These are phyloP conservation scores for Xiphydria camelus DNA, from an alignment of 2,888 invertebrate genomes.

Conservation along the genomic window DNA sequence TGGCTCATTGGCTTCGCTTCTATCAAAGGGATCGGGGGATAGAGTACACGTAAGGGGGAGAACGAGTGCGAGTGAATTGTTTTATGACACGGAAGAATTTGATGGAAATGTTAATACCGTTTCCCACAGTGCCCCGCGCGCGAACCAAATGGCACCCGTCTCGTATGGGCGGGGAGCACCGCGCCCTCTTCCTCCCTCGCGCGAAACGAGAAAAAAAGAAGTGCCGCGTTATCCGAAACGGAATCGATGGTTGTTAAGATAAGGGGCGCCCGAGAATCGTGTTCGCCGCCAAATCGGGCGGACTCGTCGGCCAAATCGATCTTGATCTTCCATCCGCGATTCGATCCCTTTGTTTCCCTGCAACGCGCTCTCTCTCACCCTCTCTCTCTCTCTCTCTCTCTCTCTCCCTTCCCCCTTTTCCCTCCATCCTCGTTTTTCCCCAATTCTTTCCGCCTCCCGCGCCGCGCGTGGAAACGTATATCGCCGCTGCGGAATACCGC, in stretches of 20 bases:
- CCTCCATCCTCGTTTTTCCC: too few relatives aligned
- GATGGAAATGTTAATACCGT: slow-evolving; percentile 42
- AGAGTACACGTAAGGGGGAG: slow-evolving; percentile 6
- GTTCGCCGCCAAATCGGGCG: not conserved
- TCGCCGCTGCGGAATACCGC: not conserved
- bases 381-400: too few relatives aligned
- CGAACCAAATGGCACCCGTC: too few relatives aligned
- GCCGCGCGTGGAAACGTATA: too few relatives aligned
- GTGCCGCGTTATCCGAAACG: not conserved
- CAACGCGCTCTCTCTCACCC: too few relatives aligned
- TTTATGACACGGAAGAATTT: slow-evolving; percentile 42
- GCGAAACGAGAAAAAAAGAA: not conserved
- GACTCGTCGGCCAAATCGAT: not conserved
- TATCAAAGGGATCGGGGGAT: slow-evolving; percentile 9
- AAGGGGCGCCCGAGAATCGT: not conserved
- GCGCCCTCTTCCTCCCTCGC: too few relatives aligned
- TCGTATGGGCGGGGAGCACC: too few relatives aligned
- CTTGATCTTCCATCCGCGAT: too few relatives aligned
- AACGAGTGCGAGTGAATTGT: slow-evolving; percentile 23
- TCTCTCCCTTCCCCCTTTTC: too few relatives aligned
- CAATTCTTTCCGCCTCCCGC: too few relatives aligned
- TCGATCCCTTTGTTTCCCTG: too few relatives aligned
- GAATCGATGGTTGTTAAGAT: slow-evolving; percentile 2
- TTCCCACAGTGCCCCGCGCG: slow-evolving; percentile 3
- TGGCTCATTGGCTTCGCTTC: slow-evolving; percentile 24